phyloP scores from a whole-genome alignment of 2,888 invertebrate genomes.

The Meghimatium bilineatum region DNA sequence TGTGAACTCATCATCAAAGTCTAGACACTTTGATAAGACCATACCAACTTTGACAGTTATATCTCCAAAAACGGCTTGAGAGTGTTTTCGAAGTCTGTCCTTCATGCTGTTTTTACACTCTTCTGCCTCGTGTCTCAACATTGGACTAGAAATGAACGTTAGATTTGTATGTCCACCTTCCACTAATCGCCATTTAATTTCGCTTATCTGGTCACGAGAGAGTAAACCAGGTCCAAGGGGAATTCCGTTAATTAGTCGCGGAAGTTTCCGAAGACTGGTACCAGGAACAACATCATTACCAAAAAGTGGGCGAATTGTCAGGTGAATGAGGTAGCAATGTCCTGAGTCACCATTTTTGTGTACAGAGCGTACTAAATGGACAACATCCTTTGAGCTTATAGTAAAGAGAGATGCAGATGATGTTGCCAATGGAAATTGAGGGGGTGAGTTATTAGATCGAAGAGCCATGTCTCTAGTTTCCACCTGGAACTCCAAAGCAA shows the following conservation, averaged over 20 bases:
- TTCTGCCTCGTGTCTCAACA: constrained; percentile 69
- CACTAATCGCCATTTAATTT: constrained; percentile 70
- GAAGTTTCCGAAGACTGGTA: constrained; percentile 68
- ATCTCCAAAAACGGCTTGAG: constrained; percentile 71
- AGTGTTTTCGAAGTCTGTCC: constrained; percentile 66
- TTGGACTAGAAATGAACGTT: constrained; percentile 70
- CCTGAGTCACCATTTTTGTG: constrained; percentile 59
- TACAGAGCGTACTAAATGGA: constrained; percentile 58
- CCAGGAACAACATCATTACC: constrained; percentile 67
- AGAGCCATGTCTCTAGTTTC: not conserved
- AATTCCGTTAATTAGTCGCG: constrained; percentile 71
- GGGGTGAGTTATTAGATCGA: constrained; percentile 17
- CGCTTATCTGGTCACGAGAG: constrained; percentile 62
- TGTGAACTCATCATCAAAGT: constrained; percentile 69
- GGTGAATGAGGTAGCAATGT: constrained; percentile 67
- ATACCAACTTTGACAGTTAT: constrained; percentile 70
- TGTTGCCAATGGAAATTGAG: constrained; percentile 16
- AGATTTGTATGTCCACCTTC: constrained; percentile 68
- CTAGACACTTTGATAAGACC: constrained; percentile 67
- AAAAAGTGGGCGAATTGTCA: constrained; percentile 68
- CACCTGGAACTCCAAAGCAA: not conserved
- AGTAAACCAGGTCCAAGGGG: constrained; percentile 72
- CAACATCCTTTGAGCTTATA: constrained; percentile 65
- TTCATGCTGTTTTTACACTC: constrained; percentile 63
- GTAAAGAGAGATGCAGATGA: constrained; percentile 61